phyloP scores from a whole-genome alignment of 2,888 invertebrate genomes.

The Homarus gammarus region DNA sequence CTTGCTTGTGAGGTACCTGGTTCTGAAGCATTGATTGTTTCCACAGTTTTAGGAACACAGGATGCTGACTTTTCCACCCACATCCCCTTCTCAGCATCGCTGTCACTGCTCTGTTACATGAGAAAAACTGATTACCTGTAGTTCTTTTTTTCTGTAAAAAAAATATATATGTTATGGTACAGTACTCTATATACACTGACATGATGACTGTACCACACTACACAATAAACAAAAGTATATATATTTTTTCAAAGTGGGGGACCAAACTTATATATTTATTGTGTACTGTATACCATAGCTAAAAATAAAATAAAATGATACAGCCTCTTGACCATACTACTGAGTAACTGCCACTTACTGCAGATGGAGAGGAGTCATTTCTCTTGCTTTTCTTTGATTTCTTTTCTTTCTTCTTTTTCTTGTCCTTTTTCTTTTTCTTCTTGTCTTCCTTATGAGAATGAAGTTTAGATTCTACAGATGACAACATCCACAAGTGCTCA shows the following conservation, averaged over 20 bases:
- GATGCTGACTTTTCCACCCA: constrained; percentile 40
- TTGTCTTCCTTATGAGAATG: constrained; percentile 79
- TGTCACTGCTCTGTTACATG: constrained; percentile 77
- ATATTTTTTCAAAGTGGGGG: too few relatives aligned
- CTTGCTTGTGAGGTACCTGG: not conserved
- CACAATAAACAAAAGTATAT: too few relatives aligned
- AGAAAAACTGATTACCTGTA: too few relatives aligned
- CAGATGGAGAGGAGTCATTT: not conserved
- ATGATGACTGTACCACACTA: too few relatives aligned
- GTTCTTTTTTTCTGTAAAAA: too few relatives aligned
- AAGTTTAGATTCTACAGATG: constrained; percentile 79
- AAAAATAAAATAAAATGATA: not conserved
- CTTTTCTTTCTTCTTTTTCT: constrained; percentile 37
- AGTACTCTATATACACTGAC: too few relatives aligned
- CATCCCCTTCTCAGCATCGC: constrained; percentile 72
- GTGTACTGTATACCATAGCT: too few relatives aligned
- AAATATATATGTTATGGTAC: too few relatives aligned
- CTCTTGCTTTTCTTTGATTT: constrained; percentile 22
- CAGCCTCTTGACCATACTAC: too few relatives aligned
- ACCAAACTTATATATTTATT: too few relatives aligned
- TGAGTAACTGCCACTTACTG: not conserved
- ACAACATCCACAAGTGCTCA: constrained; percentile 80
- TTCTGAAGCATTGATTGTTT: not conserved
- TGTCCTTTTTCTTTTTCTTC: constrained; percentile 79
- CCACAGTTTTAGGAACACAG: not conserved